Percentiles rank a stretch among this genome's conserved stretches.
phyloP scores from a whole-genome alignment of 2,888 invertebrate genomes.

The Cremastinae sp. region DNA sequence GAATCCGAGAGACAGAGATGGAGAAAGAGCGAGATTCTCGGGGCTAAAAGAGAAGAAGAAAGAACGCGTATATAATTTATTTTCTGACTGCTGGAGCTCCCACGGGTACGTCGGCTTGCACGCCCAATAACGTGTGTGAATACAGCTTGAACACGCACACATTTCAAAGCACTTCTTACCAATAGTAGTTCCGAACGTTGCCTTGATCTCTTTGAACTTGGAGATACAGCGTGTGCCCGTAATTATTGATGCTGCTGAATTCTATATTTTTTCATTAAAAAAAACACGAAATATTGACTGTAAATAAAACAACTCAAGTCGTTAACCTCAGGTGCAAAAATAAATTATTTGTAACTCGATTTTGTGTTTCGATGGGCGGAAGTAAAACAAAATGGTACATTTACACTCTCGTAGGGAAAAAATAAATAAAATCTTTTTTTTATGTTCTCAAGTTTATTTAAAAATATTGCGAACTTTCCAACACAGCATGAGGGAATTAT shows the following conservation, averaged over 20 bases:
- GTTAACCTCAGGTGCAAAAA: too few species aligned
- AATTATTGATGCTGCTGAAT: conserved; percentile 55
- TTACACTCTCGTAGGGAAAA: conserved; percentile 8
- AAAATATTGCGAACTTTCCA: too few species aligned
- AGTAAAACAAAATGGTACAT: conserved; percentile 8
- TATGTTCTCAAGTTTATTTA: too few species aligned
- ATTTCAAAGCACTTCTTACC: conserved; percentile 27
- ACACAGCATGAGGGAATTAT: too few species aligned
- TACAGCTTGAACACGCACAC: background rate
- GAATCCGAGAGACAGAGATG: conserved; percentile 24
- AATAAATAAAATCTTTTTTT: too few species aligned
- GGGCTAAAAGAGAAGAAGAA: conserved; percentile 58
- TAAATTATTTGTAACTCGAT: too few species aligned
- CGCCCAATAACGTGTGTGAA: conserved; percentile 55
- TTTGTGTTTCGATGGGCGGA: too few species aligned
- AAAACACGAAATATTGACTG: background rate
- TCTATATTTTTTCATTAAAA: background rate
- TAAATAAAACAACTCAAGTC: conserved; percentile 14
- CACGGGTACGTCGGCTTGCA: conserved; percentile 62
- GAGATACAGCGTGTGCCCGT: conserved; percentile 49
- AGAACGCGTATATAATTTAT: conserved; percentile 73
- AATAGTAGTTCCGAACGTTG: conserved; percentile 48
- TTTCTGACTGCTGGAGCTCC: conserved; percentile 68
- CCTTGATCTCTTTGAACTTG: conserved; percentile 30
- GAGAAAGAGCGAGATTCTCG: conserved; percentile 39